A percentile compares a stretch with the other conserved stretches of the same genome.
Evolutionary conservation across 1,140 invertebrate genomes (phyloP).

Genomic region (Maconellicoccus hirsutus): DNA sequence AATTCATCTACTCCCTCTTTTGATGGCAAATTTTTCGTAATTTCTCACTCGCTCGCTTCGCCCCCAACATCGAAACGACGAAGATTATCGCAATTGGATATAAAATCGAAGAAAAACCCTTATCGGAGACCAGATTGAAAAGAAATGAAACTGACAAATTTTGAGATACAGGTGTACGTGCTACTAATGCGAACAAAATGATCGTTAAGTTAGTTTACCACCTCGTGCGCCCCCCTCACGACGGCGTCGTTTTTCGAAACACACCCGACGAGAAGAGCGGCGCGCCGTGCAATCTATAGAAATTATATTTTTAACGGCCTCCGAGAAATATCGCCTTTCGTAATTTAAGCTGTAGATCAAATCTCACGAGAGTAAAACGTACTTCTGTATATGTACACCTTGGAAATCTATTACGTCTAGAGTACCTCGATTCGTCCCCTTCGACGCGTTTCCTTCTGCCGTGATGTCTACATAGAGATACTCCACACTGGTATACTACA

Average conservation of each 20-base stretch:
- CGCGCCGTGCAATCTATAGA: neutral
- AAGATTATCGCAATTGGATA: too few relatives aligned
- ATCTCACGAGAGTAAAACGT: neutral
- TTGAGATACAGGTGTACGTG: neutral
- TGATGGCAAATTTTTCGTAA: too few relatives aligned
- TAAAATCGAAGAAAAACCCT: too few relatives aligned
- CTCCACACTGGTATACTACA: too few relatives aligned
- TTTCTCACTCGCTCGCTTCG: too few relatives aligned
- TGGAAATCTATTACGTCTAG: neutral
- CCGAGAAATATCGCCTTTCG: neutral
- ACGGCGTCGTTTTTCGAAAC: neutral
- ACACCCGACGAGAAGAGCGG: too few relatives aligned
- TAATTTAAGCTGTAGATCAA: conserved; percentile 5
- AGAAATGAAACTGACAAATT: too few relatives aligned
- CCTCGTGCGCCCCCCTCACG: neutral
- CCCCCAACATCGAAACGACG: too few relatives aligned
- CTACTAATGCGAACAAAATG: neutral
- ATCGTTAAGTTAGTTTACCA: neutral
- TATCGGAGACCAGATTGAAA: too few relatives aligned
- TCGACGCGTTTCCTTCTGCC: neutral
- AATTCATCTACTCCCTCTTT: too few relatives aligned
- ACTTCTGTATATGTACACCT: too few relatives aligned
- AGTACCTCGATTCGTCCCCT: neutral
- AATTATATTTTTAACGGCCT: conserved; percentile 9
- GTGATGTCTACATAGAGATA: neutral